Conservation (phyloP, 2,113 vertebrate species). For the Cariama cristata region DNA sequence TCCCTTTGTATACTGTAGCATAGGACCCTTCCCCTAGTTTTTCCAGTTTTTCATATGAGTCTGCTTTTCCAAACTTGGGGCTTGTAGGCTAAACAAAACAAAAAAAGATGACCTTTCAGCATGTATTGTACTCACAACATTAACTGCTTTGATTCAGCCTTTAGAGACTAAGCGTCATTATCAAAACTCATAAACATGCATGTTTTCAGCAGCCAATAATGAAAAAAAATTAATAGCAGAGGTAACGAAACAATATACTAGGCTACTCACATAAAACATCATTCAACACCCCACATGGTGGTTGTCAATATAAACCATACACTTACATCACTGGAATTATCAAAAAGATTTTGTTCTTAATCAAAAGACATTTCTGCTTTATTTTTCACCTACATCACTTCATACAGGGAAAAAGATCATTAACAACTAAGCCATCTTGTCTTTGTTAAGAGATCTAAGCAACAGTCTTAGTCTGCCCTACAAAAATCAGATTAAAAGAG, state of each 20-base stretch:
- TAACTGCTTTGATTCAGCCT: neutral
- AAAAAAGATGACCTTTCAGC: neutral
- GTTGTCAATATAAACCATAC: neutral
- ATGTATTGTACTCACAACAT: neutral
- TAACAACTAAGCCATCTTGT: neutral
- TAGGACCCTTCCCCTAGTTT: slow-evolving; percentile 98
- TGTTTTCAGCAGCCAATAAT: neutral
- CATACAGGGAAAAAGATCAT: neutral
- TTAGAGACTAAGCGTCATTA: neutral
- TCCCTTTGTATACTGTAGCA: slow-evolving; percentile 98
- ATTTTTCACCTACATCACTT: neutral
- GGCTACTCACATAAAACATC: neutral
- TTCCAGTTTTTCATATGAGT: slow-evolving; percentile 98
- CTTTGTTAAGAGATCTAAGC: neutral
- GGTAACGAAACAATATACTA: neutral
- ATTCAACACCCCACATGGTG: neutral
- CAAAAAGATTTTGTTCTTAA: slow-evolving; percentile 7
- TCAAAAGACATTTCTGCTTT: neutral
- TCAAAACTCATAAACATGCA: neutral
- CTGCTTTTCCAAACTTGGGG: slow-evolving; percentile 97
- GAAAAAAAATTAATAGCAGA: neutral
- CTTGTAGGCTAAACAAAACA: slow-evolving; percentile 88
- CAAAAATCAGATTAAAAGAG: neutral
- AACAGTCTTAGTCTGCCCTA: neutral
- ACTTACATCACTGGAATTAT: neutral